Evolutionary conservation across 1,140 invertebrate genomes (phyloP).

Genomic region (Hyles euphorbiae): DNA sequence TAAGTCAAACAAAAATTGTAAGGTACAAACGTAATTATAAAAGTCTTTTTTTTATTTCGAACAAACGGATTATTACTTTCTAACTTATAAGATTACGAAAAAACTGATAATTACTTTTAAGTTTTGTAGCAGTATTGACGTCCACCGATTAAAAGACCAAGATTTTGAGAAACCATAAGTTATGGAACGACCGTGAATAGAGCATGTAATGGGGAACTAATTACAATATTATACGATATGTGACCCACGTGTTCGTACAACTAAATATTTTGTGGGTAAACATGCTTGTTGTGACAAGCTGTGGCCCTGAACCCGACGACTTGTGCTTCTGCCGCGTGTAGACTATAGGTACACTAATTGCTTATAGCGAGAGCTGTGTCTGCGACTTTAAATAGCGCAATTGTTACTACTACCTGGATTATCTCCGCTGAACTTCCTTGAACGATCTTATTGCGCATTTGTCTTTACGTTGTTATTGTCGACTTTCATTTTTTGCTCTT

Average conservation of each 20-base stretch:
- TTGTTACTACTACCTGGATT: slow-evolving; percentile 14
- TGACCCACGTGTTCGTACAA: slow-evolving; percentile 36
- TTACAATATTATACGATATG: slow-evolving; percentile 34
- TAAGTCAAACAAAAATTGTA: too few relatives aligned
- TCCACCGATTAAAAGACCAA: too few relatives aligned
- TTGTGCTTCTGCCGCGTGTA: slow-evolving; percentile 38
- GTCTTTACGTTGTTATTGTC: too few relatives aligned
- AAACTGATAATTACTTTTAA: too few relatives aligned
- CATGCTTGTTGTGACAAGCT: slow-evolving; percentile 29
- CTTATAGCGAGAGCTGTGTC: slow-evolving; percentile 19
- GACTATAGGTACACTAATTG: slow-evolving; percentile 26
- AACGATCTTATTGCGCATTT: background rate
- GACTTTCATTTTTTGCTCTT: too few relatives aligned
- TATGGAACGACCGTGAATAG: slow-evolving; percentile 22
- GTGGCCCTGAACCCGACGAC: slow-evolving; percentile 50
- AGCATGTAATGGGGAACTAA: slow-evolving; percentile 26
- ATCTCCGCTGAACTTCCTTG: slow-evolving; percentile 25
- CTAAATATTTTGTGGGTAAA: slow-evolving; percentile 43
- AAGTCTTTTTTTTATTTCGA: too few relatives aligned
- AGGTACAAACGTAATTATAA: too few relatives aligned
- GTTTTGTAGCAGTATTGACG: too few relatives aligned
- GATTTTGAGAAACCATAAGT: background rate
- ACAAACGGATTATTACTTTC: too few relatives aligned
- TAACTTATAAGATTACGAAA: too few relatives aligned
- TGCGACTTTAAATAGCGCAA: slow-evolving; percentile 29